phyloP scores from a whole-genome alignment of 2,113 vertebrate genomes.

The Colossoma macropomum region DNA sequence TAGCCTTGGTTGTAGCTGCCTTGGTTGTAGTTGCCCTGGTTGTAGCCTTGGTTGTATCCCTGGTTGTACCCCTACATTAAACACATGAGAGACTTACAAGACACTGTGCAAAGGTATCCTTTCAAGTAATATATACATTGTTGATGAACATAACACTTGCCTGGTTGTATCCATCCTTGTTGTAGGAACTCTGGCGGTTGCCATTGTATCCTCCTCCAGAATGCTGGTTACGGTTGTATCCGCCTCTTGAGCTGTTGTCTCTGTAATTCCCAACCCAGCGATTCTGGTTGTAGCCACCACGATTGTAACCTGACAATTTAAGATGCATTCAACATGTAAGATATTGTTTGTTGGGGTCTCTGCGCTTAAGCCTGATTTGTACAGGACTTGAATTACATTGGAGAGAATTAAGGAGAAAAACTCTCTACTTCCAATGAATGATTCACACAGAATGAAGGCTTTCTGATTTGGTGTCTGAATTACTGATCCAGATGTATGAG shows the following conservation, averaged over 20 bases:
- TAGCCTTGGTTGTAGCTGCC: conserved; percentile 80
- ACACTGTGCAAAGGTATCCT: background rate
- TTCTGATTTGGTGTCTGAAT: too few relatives aligned
- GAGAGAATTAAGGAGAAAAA: too few relatives aligned
- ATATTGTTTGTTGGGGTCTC: too few relatives aligned
- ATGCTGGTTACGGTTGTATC: conserved; percentile 81
- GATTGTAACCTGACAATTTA: conserved; percentile 77
- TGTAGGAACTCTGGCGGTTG: conserved; percentile 70
- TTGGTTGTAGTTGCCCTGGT: conserved; percentile 69
- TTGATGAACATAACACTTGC: conserved; percentile 39
- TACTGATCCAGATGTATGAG: too few relatives aligned
- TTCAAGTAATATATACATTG: conserved; percentile 66
- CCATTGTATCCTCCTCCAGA: conserved; percentile 72
- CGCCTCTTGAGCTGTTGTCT: conserved; percentile 78
- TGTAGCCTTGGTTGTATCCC: conserved; percentile 77
- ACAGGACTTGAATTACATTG: too few relatives aligned
- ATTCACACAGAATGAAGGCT: too few relatives aligned
- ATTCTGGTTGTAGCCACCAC: conserved; percentile 82
- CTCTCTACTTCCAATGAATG: too few relatives aligned
- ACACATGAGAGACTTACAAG: background rate
- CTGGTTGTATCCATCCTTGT: conserved; percentile 60
- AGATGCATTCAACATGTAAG: too few relatives aligned
- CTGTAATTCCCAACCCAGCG: conserved; percentile 83
- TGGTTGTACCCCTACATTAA: conserved; percentile 52
- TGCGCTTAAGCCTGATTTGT: too few relatives aligned